Base-by-base conservation (phyloP, 2,888 invertebrate species). In the Lacanobia oleracea region DNA sequence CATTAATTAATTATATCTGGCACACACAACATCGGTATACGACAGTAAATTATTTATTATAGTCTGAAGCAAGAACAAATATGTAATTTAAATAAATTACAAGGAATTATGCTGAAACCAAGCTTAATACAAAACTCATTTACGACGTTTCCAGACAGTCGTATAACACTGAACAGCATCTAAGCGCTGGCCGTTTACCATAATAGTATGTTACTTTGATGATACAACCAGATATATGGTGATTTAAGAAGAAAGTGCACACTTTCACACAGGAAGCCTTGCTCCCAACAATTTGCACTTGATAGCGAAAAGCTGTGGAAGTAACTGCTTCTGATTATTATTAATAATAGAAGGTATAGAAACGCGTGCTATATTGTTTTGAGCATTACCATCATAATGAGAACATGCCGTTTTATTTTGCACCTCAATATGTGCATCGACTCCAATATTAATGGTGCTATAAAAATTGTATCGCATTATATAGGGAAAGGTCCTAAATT, bases 181-280 rank as follows among this genome's bases (percentile, higher is more conserved):
- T 76, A 70, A 80, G 72, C 68, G 53, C 71, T 60, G 50, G 54
- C 67, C 76, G 64, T 81, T 85, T 84, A 79, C 75, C 76, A 68
- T 84, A 86, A 85, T 78, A 65, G 70, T 82, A 64, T 78, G 77
- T 77, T 82, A 77, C 78, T 67, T 63, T 78, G 82, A 82, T 85
- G 83, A 81, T 81, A 75, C 67, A 75, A 60, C 77, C 68, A 67
- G 69, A 88, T 84, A 88, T 87, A 77, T 79, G 74, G 75, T 77
- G 81, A 82, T 81, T 85, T 82, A 73, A 67, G 78, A 85, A 70
- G 89, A 89, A 88, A 91, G 88, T 85, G 83, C 70, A 73, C 80
- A 88, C 91, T 91, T 92, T 91, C 91, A 85, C 89, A 83, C 81
- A 86, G 87, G 88, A 90, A 88, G 88, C 87, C 85, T 79, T 84